Percentiles rank a stretch among this genome's conserved stretches.
Evolutionary conservation across 1,140 invertebrate species (phyloP).

Genomic region (Diprion similis): DNA sequence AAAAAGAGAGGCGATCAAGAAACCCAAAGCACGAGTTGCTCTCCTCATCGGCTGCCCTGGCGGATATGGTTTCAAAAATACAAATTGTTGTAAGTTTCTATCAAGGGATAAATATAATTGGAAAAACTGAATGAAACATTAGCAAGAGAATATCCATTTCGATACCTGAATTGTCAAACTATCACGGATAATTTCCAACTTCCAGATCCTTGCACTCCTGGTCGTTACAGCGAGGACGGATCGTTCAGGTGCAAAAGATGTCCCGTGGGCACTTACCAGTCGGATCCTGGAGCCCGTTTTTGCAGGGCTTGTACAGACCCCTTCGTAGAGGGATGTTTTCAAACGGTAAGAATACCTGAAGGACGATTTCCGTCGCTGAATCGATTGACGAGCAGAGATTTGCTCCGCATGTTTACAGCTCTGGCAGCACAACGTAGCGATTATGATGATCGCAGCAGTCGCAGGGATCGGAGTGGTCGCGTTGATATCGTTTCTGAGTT

Average conservation of each 20-base stretch:
- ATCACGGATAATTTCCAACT: no score
- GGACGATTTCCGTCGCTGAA: neutral
- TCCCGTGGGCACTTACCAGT: constrained; percentile 48
- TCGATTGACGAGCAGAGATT: neutral
- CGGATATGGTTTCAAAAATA: constrained; percentile 47
- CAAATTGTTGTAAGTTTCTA: constrained; percentile 44
- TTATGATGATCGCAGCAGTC: neutral
- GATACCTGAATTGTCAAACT: no score
- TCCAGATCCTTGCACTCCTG: constrained; percentile 49
- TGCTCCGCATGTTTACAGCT: neutral
- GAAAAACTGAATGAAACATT: no score
- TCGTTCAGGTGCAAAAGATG: constrained; percentile 49
- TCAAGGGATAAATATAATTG: neutral
- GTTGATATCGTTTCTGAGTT: neutral
- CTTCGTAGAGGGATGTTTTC: constrained; percentile 45
- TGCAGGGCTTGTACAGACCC: constrained; percentile 53
- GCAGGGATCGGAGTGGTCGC: no score
- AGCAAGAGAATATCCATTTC: no score
- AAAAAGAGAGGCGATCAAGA: constrained; percentile 33
- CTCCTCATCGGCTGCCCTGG: constrained; percentile 49
- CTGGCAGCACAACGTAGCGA: neutral
- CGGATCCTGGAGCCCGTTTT: constrained; percentile 46
- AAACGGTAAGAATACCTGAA: constrained; percentile 8
- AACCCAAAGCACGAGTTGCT: constrained; percentile 33
- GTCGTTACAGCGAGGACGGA: constrained; percentile 52